Base-by-base conservation (phyloP, 2,797 vertebrate species). In the Meda fulgida region DNA sequence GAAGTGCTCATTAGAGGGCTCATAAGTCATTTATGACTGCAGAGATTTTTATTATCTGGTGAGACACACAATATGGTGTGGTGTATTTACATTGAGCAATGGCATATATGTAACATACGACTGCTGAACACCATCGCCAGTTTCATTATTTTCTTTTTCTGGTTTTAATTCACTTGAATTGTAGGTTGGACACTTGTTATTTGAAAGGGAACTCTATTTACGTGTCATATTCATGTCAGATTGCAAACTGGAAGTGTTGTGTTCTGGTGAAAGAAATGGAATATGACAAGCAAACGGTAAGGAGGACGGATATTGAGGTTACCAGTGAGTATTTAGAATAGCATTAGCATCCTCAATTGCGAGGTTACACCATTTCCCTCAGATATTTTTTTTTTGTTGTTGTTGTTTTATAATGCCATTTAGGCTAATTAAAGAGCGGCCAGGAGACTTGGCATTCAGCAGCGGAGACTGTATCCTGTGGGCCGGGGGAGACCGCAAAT, bases 401-500 rank as follows among this genome's bases (percentile, higher is more conserved):
- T n/a, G n/a, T n/a, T n/a, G n/a, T n/a, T n/a, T n/a, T 87, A 87
- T 90, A 88, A 90, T 90, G 85, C 86, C 87, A 89, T 89, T 90
- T 91, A 86, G 89, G 78, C 85, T 90, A 91, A 90, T 92, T 90
- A 90, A 90, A 87, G 86, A 87, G 89, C 83, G 65, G 77, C 89
- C 89, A 88, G 82, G 55, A 93, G 88, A 92, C 90, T 88, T 92
- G 91, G 93, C 90, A 91, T 89, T 88, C 90, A 90, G 80, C 91
- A 77, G 88, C 86, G 86, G 91, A 92, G 86, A 91, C 91, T 91
- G 78, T 91, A 91, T 91, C 90, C 92, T 89, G 87, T 91, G 86
- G 91, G 92, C 91, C 92, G 93, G 93, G 92, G 92, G 95, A 93
- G 91, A 94, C 92, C 93, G 90, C 89, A 92, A 94, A 97, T 96